Base-by-base conservation (phyloP, 2,113 vertebrate genomes). In the Perognathus longimembris region DNA sequence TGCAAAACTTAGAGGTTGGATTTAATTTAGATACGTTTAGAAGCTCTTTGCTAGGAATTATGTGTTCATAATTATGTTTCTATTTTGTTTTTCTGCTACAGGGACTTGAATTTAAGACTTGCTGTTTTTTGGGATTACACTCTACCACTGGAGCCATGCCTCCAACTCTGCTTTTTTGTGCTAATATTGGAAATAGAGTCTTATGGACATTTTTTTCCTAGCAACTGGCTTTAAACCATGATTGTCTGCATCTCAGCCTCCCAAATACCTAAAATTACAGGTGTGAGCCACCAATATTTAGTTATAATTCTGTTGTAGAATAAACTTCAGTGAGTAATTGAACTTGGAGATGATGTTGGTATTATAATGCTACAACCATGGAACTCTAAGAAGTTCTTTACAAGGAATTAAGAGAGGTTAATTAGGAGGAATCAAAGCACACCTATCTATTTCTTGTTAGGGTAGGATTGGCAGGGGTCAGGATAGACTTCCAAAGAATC, bases 11-110 rank as follows among this genome's bases (percentile, higher is more conserved):
- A 30, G 36, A 91, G 17, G 54, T 21, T 74, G 9, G 78, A 90
- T 32, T 64, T 28, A 92, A 2, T 28, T 83, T 20, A 91, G 61
- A 26, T 9, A 77, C 34, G 92, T 83, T 38, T 34, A 45, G 34
- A 88, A 92, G 86, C 17, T 86, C 8, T 40, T 34, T 61, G 4
- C 38, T 3, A 91, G 45, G 32, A 91, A 75, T 81, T 89, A 69
- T 38, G 45, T 74, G 59, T 88, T 74, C 17, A 50, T 59, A 89
- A 81, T 70, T 82, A 57, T 2, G 32, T 69, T 45, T 54, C 17
- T 20, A 54, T 54, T 54, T 54, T 54, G 50, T 54, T 54, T 54
- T 54, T 54, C 50, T 54, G 50, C 4, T 54, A 54, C 50, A 54
- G 14, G 50, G 15, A 54, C 50, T 54, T 54, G 50, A 54, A 54